Evolutionary conservation across 1,140 invertebrate genomes (phyloP), one percentile per base, ranked within the genome.

Genomic region (Ectropis grisescens): DNA sequence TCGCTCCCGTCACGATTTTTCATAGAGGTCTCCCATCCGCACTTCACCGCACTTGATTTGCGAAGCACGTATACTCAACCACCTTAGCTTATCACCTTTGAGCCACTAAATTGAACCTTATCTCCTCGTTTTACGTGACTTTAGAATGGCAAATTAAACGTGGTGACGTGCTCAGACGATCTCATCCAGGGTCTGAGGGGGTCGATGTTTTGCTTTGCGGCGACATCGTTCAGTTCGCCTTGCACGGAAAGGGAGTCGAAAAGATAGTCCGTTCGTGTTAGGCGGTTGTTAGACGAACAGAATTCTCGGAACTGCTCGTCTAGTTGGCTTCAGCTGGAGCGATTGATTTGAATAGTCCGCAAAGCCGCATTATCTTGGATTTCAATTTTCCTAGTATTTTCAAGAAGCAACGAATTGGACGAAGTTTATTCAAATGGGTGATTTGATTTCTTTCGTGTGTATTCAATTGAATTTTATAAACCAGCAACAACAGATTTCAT

Each of bases 21-120:
- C 75, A 76, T 80, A 71, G 52, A 61, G 50, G 67, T 53, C 60
- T 68, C 51, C 65, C 67, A 71, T 71, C 67, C 61, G 57, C 57
- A 70, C 67, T 65, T 69, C 58, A 72, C 65, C 47, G 48, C 49
- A 75, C 70, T 76, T 74, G 71, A 80, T 80, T 76, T 76, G 62
- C 71, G 42, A 56, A 62, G 70, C 72, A 78, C 72, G 71, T 68
- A 61, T 48, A 37, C 40, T 38, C 33, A 29, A 32, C 47, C 33
- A 50, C 22, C 27, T 47, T 56, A 45, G 52, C 49, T 35, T 16
- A 30, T 11, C 16, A 33, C 22, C 27, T 19, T 19, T 19, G 16
- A 19, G 16, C 39, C 13, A 27, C 35, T 14, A 65, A 47, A 38
- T 33, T 59, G 26, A 54, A 56, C 67, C 55, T 45, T 76, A 58